phyloP scores from a whole-genome alignment of 2,797 vertebrate species.

The Tokudaia tokunoshimensis region DNA sequence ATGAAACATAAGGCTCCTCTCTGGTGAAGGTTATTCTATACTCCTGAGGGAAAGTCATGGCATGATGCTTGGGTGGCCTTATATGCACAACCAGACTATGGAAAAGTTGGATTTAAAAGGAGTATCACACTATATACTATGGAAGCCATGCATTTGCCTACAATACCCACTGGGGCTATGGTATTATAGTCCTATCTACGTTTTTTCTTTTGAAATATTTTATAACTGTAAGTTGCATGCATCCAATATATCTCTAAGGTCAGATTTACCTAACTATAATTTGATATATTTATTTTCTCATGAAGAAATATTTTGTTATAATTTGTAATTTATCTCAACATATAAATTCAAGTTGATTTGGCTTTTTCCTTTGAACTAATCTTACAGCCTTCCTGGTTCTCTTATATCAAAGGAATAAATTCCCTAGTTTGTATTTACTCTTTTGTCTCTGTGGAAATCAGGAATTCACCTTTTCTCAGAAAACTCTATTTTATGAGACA shows the following conservation, averaged over 20 bases:
- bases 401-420: not conserved
- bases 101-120: not conserved
- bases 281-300: not conserved
- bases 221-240: not conserved
- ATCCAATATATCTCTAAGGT: not conserved
- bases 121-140: not conserved
- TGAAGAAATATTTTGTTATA: not conserved
- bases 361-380: not conserved
- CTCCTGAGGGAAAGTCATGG: not conserved
- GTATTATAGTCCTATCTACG: not conserved
- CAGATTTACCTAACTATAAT: not conserved
- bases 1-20: not conserved
- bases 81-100: not conserved
- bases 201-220: slow-evolving; percentile 10
- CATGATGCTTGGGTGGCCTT: not conserved
- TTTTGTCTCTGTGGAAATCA: slow-evolving; percentile 13
- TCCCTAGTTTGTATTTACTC: not conserved
- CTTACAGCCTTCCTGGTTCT: not conserved
- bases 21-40: not conserved
- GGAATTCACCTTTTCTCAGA: not conserved
- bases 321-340: not conserved
- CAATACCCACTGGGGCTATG: not conserved
- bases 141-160: not conserved
- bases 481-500: slow-evolving; percentile 40
- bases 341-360: not conserved